phyloP scores from a whole-genome alignment of 2,888 invertebrate genomes.

The Cheilosia vulpina region DNA sequence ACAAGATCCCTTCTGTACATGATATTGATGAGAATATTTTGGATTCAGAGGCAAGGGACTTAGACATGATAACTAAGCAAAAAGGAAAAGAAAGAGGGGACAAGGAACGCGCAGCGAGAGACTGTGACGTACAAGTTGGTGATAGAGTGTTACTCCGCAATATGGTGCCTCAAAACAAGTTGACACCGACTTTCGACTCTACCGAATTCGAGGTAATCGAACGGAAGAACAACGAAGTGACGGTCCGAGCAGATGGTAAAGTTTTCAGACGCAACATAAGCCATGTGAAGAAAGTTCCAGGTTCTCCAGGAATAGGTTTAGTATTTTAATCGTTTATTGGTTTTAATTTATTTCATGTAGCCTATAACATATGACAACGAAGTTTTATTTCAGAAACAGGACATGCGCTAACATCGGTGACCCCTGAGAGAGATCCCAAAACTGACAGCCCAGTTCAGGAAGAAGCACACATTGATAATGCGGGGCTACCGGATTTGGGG shows the following conservation, averaged over 20 bases:
- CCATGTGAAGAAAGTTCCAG: constrained; percentile 15
- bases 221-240: constrained; percentile 50
- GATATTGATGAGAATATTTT: constrained; percentile 45
- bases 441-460: too few relatives aligned
- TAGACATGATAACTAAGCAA: constrained; percentile 45
- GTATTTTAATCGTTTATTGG: not conserved
- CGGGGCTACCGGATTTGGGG: too few relatives aligned
- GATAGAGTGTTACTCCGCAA: not conserved
- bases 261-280: constrained; percentile 8
- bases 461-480: too few relatives aligned
- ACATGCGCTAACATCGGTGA: too few relatives aligned
- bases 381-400: too few relatives aligned
- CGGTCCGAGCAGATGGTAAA: constrained; percentile 10
- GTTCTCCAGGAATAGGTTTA: constrained; percentile 1
- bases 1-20: constrained; percentile 64
- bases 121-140: too few relatives aligned
- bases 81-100: constrained; percentile 53
- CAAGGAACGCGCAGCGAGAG: not conserved
- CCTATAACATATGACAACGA: too few relatives aligned
- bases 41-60: constrained; percentile 57
- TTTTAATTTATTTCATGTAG: too few relatives aligned
- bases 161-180: constrained; percentile 62
- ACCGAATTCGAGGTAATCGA: too few relatives aligned
- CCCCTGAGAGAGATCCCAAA: too few relatives aligned
- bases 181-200: constrained; percentile 28